Conservation (phyloP, 2,888 invertebrate species). For the Dysmachus trigonus region DNA sequence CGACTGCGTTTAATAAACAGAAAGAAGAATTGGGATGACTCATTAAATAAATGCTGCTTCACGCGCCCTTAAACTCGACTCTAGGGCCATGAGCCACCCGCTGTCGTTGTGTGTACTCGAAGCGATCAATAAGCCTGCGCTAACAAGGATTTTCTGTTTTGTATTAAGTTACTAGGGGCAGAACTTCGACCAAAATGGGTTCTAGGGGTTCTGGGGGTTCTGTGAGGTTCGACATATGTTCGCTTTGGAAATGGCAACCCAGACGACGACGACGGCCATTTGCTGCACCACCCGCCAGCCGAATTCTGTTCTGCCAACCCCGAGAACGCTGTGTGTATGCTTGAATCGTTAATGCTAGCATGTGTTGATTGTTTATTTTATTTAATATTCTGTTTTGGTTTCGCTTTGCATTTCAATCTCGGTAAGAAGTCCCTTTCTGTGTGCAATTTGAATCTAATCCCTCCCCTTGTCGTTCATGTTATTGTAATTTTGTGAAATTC, state of each 20-base stretch:
- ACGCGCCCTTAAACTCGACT: not conserved
- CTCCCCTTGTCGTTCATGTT: not conserved
- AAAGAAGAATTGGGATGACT: not conserved
- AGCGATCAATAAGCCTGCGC: constrained; percentile 7
- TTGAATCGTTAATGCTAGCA: constrained; percentile 4
- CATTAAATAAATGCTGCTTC: not conserved
- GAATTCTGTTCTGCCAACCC: not conserved
- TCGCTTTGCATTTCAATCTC: not conserved
- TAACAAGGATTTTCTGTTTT: not conserved
- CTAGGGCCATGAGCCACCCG: not conserved
- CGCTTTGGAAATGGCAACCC: not conserved
- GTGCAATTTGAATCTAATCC: not conserved
- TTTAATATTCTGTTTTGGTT: constrained; percentile 2
- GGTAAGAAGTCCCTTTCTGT: not conserved
- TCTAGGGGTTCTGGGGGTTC: not conserved
- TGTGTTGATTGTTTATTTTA: constrained; percentile 15
- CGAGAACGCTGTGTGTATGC: not conserved
- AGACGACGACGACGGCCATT: not conserved
- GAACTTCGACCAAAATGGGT: not conserved
- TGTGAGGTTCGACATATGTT: not conserved
- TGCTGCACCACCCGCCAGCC: not conserved
- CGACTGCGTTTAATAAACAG: not conserved
- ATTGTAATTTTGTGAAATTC: not conserved
- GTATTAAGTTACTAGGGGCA: not conserved
- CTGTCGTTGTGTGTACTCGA: not conserved